Conservation (phyloP, 1,140 invertebrate genomes). For the Bathynomus jamesi region DNA sequence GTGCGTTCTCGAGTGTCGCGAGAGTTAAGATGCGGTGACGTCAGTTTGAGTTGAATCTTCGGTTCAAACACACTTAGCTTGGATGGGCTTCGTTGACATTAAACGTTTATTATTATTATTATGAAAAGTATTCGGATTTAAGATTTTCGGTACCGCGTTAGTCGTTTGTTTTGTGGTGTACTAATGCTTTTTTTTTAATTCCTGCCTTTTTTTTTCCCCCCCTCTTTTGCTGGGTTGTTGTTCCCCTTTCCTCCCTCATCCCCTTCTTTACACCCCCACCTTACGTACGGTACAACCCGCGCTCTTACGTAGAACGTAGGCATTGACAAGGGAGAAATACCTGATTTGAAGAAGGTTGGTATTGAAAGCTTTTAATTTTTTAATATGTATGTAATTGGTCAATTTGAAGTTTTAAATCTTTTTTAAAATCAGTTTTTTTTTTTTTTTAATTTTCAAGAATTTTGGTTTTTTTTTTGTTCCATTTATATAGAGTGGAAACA, state of each 20-base stretch:
- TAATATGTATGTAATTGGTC: too few relatives aligned
- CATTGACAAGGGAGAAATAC: conserved; percentile 98
- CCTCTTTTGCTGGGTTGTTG: not conserved
- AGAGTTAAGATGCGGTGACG: too few relatives aligned
- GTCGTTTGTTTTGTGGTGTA: conserved; percentile 2
- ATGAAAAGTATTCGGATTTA: too few relatives aligned
- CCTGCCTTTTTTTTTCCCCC: not conserved
- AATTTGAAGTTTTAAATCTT: not conserved
- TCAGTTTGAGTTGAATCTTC: too few relatives aligned
- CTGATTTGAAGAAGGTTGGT: conserved; percentile 84
- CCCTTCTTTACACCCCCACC: not conserved
- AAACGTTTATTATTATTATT: too few relatives aligned
- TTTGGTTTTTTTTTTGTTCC: not conserved
- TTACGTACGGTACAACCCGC: conserved; percentile 25
- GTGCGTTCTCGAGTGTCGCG: too few relatives aligned
- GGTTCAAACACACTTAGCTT: too few relatives aligned
- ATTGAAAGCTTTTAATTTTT: too few relatives aligned
- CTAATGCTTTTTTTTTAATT: not conserved
- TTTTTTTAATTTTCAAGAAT: not conserved
- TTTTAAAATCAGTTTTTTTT: not conserved
- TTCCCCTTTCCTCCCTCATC: not conserved
- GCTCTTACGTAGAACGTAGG: conserved; percentile 73
- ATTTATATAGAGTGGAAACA: not conserved
- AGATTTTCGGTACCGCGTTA: too few relatives aligned
- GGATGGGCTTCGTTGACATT: too few relatives aligned